Evolutionary conservation across 2,113 vertebrate genomes (phyloP).

Genomic region (Hippopotamus amphibius): DNA sequence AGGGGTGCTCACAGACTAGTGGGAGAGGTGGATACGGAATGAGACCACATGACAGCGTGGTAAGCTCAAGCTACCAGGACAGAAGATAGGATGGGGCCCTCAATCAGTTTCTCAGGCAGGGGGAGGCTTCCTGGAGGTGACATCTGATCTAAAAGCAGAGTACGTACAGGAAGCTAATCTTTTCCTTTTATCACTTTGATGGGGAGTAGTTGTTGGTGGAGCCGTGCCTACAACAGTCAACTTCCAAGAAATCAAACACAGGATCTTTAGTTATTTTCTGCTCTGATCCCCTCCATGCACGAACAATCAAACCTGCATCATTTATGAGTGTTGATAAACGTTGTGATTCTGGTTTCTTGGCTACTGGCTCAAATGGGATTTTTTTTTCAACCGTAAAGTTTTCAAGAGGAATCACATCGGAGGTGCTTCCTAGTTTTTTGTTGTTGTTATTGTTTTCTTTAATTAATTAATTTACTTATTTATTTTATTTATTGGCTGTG

Average conservation of each 20-base stretch:
- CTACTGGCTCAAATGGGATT: background rate
- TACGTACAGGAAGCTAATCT: constrained; percentile 41
- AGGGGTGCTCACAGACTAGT: background rate
- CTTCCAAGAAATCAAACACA: constrained; percentile 57
- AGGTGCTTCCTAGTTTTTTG: background rate
- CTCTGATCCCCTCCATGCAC: background rate
- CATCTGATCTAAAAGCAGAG: constrained; percentile 48
- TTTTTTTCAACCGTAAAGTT: background rate
- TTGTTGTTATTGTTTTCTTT: no score
- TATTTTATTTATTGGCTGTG: no score
- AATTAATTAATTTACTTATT: no score
- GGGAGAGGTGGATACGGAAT: constrained; percentile 8
- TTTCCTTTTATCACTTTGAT: constrained; percentile 51
- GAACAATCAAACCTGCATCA: background rate
- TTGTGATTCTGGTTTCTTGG: background rate
- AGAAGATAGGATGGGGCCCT: background rate
- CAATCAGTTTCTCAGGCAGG: background rate
- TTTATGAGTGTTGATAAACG: background rate
- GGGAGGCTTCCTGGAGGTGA: constrained; percentile 58
- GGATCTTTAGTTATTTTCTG: background rate
- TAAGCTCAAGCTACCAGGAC: background rate
- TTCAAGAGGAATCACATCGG: background rate
- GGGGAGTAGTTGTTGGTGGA: background rate
- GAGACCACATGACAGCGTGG: background rate
- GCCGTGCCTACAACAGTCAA: background rate